phyloP scores from a whole-genome alignment of 2,797 vertebrate species.

The Pteropus rufus region DNA sequence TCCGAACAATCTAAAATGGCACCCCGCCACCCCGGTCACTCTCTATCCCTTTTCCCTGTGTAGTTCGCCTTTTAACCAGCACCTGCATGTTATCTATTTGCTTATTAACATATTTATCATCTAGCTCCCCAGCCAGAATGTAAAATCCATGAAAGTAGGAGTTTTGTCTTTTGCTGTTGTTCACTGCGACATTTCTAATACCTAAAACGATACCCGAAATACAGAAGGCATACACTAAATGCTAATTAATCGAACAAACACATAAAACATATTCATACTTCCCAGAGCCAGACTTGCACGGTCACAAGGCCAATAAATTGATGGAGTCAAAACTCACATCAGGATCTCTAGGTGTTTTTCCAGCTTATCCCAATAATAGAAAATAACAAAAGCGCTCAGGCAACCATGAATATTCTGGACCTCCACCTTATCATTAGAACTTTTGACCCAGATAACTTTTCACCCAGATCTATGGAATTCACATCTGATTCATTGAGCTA shows the following conservation, averaged over 20 bases:
- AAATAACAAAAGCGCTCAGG: not conserved
- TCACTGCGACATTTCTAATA: not conserved
- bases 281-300: not conserved
- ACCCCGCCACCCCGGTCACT: rapidly evolving
- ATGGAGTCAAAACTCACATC: not conserved
- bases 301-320: not conserved
- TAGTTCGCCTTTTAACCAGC: not conserved
- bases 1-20: not conserved
- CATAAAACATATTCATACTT: not conserved
- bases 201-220: not conserved
- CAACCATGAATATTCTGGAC: not conserved
- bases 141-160: not conserved
- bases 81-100: not conserved
- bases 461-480: not conserved
- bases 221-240: not conserved
- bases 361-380: not conserved
- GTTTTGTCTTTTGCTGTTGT: not conserved
- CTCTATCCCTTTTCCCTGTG: no score
- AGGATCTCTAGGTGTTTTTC: not conserved
- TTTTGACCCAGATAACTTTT: not conserved
- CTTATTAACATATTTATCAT: not conserved
- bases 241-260: not conserved
- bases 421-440: not conserved
- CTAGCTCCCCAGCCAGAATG: not conserved
- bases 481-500: not conserved